Evolutionary conservation across 2,888 invertebrate genomes (phyloP), one percentile per base, ranked within the genome.

Genomic region (Drosophila neonasuta): DNA sequence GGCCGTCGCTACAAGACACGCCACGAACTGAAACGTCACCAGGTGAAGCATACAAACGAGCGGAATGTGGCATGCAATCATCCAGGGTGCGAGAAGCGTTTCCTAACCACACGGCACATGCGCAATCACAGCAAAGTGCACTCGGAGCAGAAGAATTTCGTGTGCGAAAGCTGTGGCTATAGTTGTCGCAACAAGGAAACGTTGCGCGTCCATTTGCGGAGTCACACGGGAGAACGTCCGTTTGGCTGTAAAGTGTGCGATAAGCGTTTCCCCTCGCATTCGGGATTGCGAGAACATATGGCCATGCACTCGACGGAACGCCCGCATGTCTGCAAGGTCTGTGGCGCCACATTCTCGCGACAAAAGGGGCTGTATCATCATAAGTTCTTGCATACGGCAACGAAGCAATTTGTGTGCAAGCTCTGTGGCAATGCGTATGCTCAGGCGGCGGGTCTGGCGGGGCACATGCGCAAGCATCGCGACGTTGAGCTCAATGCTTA

Each of bases 401-500:
- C 81, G 1, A 89, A 89, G 42, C 84, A 89, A 50, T 85, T 91
- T 86, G 80, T 91, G 71, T 84, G 86, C 64, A 87, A 88, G 61
- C 76, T 89, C 4, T 89, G 90, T 41, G 87, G 83, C 0, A 88
- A 88, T 58, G 87, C 87, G 2, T 89, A 88, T 65, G 87, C 88
- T 1, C 90, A 89, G 74, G 82, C 85, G 34, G 89, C 90, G 11
- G 91, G 91, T 3, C 67, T 90, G 11, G 88, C 90, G 7, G 89
- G 88, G 11, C 90, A 90, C 46, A 89, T 90, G 90, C 88, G 89
- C 10, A 86, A 88, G 65, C 90, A 90, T 45, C 85, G 81, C 32
- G 86, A 78, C 36, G 71, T 84, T 13, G 79, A 81, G 61, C 68
- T 81, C 0, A 73, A 76, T 32, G 67, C 52, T 6, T 77, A 63